Conservation (phyloP, 2,797 vertebrate genomes). For the Takifugu rubripes region DNA sequence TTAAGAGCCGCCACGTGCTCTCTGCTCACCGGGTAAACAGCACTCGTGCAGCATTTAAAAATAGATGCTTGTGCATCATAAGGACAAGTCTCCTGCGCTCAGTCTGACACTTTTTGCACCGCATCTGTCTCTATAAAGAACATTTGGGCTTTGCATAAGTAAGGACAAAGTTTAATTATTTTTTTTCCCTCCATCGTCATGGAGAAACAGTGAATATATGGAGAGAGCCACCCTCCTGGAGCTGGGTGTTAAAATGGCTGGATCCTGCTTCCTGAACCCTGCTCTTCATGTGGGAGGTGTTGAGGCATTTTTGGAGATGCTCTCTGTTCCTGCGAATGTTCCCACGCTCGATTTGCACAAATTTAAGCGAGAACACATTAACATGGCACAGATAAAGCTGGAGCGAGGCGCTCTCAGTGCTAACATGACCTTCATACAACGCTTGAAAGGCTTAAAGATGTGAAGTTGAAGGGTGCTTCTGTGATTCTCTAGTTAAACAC, state of each 20-base stretch:
- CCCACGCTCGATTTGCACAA: conserved; percentile 40
- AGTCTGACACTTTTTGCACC: conserved; percentile 17
- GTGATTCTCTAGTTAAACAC: conserved; percentile 9
- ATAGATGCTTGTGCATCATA: conserved; percentile 26
- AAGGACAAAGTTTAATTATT: conserved; percentile 33
- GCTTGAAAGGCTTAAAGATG: conserved; percentile 34
- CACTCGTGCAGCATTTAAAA: conserved; percentile 32
- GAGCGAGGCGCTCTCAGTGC: conserved; percentile 33
- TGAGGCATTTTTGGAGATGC: conserved; percentile 2
- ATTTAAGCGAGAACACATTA: conserved; percentile 39
- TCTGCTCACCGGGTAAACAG: conserved; percentile 36
- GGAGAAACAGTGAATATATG: conserved; percentile 24
- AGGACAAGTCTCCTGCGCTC: conserved; percentile 18
- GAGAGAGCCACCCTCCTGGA: conserved; percentile 37
- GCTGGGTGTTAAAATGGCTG: conserved; percentile 38
- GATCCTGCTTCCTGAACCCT: conserved; percentile 26
- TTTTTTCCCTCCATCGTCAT: conserved; percentile 29
- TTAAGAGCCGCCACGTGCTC: conserved; percentile 22
- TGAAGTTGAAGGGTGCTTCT: conserved; percentile 12
- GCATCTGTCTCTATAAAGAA: conserved; percentile 1
- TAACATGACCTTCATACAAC: conserved; percentile 11
- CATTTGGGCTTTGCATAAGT: conserved; percentile 34
- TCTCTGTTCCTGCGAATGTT: conserved; percentile 25
- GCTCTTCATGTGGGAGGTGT: conserved; percentile 15
- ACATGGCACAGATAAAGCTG: conserved; percentile 30